These are phyloP conservation scores for Notocelia uddmanniana DNA, from an alignment of 2,888 invertebrate species.

Conservation along the genomic window DNA sequence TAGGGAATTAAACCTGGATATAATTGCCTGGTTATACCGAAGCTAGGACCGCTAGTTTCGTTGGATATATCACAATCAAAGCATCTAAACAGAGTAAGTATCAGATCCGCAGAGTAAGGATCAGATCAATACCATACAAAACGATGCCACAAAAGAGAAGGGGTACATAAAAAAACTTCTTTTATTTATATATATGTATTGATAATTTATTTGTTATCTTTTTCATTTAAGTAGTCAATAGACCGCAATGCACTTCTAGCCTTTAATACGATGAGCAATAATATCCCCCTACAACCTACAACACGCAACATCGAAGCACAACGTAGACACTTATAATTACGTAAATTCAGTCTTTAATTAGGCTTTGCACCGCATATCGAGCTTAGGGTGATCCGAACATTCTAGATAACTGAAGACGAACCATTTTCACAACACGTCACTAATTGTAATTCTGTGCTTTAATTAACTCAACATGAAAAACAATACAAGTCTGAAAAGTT, in stretches of 20 bases:
- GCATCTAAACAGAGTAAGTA: too few relatives aligned
- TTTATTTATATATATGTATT: conserved; percentile 24
- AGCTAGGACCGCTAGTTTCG: too few relatives aligned
- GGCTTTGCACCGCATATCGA: conserved; percentile 65
- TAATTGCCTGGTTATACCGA: too few relatives aligned
- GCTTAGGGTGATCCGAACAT: conserved; percentile 61
- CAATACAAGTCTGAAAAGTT: conserved; percentile 61
- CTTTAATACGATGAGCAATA: conserved; percentile 78
- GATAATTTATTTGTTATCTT: conserved; percentile 48
- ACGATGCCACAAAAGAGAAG: not conserved
- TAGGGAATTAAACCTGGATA: too few relatives aligned
- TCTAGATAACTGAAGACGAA: conserved; percentile 56
- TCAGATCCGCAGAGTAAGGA: too few relatives aligned
- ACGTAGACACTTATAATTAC: conserved; percentile 63
- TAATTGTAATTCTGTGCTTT: conserved; percentile 67
- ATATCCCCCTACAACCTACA: conserved; percentile 59
- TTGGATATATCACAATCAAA: too few relatives aligned
- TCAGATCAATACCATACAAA: too few relatives aligned
- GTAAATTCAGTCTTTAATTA: conserved; percentile 83
- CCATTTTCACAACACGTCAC: conserved; percentile 58
- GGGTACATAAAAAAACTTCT: conserved; percentile 28
- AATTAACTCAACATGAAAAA: conserved; percentile 58
- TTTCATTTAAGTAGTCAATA: conserved; percentile 75
- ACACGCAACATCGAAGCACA: conserved; percentile 61
- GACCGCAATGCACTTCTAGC: conserved; percentile 77